Evolutionary conservation across 1,140 invertebrate species (phyloP).

Genomic region (Magallana ariakensis): DNA sequence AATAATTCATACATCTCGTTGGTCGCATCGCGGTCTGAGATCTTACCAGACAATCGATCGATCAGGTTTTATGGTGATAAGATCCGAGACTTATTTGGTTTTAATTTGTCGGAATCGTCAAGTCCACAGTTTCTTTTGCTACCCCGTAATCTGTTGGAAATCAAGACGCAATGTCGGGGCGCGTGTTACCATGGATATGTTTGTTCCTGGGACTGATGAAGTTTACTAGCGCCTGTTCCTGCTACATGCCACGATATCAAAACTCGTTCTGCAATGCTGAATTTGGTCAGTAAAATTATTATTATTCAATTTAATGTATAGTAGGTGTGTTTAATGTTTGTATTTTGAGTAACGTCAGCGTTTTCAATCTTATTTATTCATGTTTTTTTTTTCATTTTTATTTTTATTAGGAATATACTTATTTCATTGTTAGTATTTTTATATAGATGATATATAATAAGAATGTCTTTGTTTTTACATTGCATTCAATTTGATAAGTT

Average conservation of each 20-base stretch:
- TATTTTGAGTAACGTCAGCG: too few relatives aligned
- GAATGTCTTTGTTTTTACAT: too few relatives aligned
- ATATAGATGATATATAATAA: too few relatives aligned
- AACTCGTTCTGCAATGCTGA: constrained; percentile 28
- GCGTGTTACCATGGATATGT: not conserved
- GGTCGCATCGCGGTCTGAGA: not conserved
- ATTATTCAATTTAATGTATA: not conserved
- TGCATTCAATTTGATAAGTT: too few relatives aligned
- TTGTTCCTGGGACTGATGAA: not conserved
- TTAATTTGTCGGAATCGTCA: too few relatives aligned
- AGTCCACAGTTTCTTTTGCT: too few relatives aligned
- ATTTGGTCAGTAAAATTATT: constrained; percentile 10
- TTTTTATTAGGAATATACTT: too few relatives aligned
- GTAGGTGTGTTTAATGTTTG: too few relatives aligned
- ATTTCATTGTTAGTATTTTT: too few relatives aligned
- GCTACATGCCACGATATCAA: not conserved
- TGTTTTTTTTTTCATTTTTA: too few relatives aligned
- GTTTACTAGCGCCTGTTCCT: not conserved
- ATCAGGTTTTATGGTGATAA: not conserved
- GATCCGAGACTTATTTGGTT: too few relatives aligned
- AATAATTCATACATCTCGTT: not conserved
- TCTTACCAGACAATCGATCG: not conserved
- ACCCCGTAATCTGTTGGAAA: not conserved
- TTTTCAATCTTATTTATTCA: too few relatives aligned
- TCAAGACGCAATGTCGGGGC: not conserved